Base-by-base conservation (phyloP, 1,140 invertebrate genomes). In the Physella acuta region DNA sequence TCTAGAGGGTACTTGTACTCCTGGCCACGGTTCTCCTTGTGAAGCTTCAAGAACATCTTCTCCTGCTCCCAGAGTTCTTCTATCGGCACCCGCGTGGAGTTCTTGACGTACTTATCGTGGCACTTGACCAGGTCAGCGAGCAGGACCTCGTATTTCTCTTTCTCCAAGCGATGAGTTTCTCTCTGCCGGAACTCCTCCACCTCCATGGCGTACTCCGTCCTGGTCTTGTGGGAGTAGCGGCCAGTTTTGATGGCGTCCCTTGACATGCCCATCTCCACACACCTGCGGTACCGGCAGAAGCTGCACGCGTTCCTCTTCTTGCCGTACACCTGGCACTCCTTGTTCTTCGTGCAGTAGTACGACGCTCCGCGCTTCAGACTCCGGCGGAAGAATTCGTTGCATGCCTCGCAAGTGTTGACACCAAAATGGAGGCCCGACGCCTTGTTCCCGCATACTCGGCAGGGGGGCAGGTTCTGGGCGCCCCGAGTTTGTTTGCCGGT, bases 231-330 rank as follows among this genome's bases (percentile, higher is more conserved):
- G 2, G 82, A 83, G 71, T 84, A 84, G 3, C 82, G 72, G 17
- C 82, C 82, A 0, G 82, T 84, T 67, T 83, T 83, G 31, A 82
- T 85, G 94, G 93, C 94, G 90, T 98, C 96, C 81, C 98, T 89
- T 69, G 98, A 97, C 97, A 99, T 99, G 79, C 97, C 97, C 88
- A 98, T 94, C 82, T 95, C 92, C 73, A 99, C 93, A 86, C 97
- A 99, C 85, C 99, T 99, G 85, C 98, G 95, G 86, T 99, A 99
- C 71, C 97, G 90, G 86, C 97, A 99, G 87, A 95, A 98, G 88
- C 99, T 97, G 88, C 97, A 99, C 58, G 77, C 80, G 71, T 82
- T 85, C 3, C 79, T 53, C 55, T 77, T 79, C 53, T 77, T 75
- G 3, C 72, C 65, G 17, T 55, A 51, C 37, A 80, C 79, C 26